A percentile compares a stretch with the other conserved stretches of the same genome.
phyloP scores from a whole-genome alignment of 2,888 invertebrate genomes.

The Drosophila anomelani region DNA sequence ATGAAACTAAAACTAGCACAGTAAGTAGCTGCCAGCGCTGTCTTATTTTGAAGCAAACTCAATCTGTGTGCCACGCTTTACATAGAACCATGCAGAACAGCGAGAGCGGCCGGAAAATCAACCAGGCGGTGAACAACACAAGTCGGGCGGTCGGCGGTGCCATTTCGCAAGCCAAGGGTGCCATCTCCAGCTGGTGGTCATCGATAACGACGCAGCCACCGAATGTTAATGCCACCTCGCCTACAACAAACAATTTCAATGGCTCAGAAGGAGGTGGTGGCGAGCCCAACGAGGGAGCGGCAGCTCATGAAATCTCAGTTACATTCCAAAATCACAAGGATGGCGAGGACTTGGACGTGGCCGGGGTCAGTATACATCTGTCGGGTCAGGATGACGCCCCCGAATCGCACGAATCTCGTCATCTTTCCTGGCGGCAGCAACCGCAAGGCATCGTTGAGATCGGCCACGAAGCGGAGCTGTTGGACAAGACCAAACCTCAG shows the following conservation, averaged over 20 bases:
- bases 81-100: constrained; percentile 96
- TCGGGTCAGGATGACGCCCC: constrained; percentile 60
- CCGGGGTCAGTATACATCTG: constrained; percentile 76
- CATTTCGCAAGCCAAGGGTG: constrained; percentile 93
- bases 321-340: constrained; percentile 80
- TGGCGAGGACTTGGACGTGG: constrained; percentile 65
- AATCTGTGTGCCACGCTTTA: not conserved
- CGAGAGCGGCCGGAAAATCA: constrained; percentile 96
- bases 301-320: constrained; percentile 70
- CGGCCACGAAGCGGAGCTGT: constrained; percentile 82
- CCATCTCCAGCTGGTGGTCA: constrained; percentile 94
- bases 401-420: constrained; percentile 34
- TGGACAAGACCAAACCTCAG: constrained; percentile 64
- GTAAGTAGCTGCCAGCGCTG: constrained; percentile 86
- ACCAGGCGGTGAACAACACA: constrained; percentile 96
- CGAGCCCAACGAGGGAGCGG: constrained; percentile 40
- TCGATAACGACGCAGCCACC: constrained; percentile 87
- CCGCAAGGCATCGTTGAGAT: constrained; percentile 83
- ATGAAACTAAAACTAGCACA: constrained; percentile 96
- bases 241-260: constrained; percentile 12
- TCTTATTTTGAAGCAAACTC: not conserved
- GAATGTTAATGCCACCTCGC: constrained; percentile 19
- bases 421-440: constrained; percentile 39
- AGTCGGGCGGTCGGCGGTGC: constrained; percentile 96
- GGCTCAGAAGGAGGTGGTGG: constrained; percentile 33